Percentiles rank a stretch among this genome's conserved stretches.
Conservation (phyloP, 2,113 vertebrate species). For the Chaetorhynchus papuensis region DNA sequence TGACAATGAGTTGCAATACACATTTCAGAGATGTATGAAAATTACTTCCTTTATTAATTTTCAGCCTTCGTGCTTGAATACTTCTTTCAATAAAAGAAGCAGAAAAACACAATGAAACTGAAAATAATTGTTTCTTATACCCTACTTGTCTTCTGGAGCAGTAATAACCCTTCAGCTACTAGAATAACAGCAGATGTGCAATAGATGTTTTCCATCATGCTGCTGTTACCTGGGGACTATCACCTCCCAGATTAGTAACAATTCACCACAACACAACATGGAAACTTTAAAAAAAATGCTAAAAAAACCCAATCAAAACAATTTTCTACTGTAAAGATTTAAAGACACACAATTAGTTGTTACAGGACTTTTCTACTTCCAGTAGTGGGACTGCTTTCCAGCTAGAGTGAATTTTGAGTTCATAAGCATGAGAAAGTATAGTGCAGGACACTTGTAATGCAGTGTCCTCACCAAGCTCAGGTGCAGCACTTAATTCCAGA, state of each 20-base stretch:
- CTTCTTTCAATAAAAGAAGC: not conserved
- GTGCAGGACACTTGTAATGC: not conserved
- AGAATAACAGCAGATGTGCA: not conserved
- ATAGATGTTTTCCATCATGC: not conserved
- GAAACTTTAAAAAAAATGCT: not conserved
- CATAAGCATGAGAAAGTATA: not conserved
- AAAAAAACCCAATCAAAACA: not conserved
- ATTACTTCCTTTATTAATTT: not conserved
- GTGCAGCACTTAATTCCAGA: not conserved
- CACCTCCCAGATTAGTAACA: not conserved
- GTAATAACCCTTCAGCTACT: not conserved
- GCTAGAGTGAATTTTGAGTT: not conserved
- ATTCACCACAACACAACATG: not conserved
- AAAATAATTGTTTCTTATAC: not conserved
- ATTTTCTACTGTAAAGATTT: not conserved
- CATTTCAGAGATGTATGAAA: not conserved
- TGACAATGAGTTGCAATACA: not conserved
- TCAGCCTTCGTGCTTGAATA: not conserved
- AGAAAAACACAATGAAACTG: not conserved
- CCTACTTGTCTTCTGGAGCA: not conserved
- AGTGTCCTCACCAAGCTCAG: not conserved
- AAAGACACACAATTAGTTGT: not conserved
- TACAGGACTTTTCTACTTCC: not conserved
- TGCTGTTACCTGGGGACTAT: not conserved
- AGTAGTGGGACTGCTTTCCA: not conserved